Evolutionary conservation across 2,888 invertebrate species (phyloP).

Genomic region (Erpobdella octoculata): DNA sequence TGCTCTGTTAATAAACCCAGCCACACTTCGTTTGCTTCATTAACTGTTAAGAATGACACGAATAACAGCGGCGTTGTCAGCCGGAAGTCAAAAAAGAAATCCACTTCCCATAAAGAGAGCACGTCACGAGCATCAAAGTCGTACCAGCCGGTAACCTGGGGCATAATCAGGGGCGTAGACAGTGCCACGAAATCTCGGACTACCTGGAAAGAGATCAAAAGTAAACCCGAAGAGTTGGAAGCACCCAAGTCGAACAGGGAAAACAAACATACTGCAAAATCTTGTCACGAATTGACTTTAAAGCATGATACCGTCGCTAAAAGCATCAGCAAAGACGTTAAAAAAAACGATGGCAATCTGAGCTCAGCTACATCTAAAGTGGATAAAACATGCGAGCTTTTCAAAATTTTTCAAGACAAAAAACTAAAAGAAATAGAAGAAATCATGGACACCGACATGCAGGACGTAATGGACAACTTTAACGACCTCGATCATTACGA

Average conservation of each 20-base stretch:
- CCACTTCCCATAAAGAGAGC: not conserved
- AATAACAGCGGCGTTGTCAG: not conserved
- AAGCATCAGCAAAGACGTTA: not conserved
- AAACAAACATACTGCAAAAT: constrained; percentile 11
- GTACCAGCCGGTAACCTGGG: constrained; percentile 33
- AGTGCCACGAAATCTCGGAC: constrained; percentile 27
- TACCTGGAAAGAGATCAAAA: not conserved
- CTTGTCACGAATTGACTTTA: not conserved
- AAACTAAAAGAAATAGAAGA: constrained; percentile 11
- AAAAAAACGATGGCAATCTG: not conserved
- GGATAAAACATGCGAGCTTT: constrained; percentile 5
- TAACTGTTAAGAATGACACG: too few species aligned
- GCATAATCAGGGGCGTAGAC: constrained; percentile 31
- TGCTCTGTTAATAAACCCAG: not conserved
- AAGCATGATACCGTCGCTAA: not conserved
- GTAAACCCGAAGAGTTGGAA: not conserved
- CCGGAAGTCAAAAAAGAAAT: not conserved
- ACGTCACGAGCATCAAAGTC: constrained; percentile 14
- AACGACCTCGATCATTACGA: not conserved
- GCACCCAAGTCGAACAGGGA: constrained; percentile 12
- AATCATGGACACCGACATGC: not conserved
- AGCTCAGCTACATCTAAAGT: not conserved
- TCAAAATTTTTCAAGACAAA: constrained; percentile 10
- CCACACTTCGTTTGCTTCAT: too few species aligned
- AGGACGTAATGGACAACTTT: not conserved